Percentiles rank a stretch among this genome's conserved stretches.
Conservation (phyloP, 2,888 invertebrate species). For the Patella depressa region DNA sequence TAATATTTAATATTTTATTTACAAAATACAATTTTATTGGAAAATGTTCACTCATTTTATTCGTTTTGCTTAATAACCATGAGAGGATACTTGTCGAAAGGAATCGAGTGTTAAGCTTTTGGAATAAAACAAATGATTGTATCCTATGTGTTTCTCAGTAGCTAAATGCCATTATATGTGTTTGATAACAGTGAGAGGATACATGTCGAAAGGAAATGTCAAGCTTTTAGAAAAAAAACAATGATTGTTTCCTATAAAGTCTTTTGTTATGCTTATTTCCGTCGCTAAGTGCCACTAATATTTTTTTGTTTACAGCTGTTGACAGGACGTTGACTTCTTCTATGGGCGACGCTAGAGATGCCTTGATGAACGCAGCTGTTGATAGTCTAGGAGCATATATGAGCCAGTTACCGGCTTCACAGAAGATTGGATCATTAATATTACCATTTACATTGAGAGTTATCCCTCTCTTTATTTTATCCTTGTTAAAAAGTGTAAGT, state of each 20-base stretch:
- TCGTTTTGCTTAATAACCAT: no score
- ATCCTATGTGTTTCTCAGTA: no score
- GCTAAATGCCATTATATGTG: no score
- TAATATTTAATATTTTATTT: no score
- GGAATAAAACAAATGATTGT: no score
- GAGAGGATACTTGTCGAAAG: no score
- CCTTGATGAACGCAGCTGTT: slow-evolving; percentile 93
- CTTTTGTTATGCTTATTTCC: not conserved
- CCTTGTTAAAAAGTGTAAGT: slow-evolving; percentile 87
- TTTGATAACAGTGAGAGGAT: no score
- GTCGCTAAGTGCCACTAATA: not conserved
- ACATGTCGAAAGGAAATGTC: no score
- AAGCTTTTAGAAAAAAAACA: no score
- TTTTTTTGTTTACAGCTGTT: slow-evolving; percentile 78
- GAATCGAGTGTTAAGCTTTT: no score
- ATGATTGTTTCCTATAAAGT: not conserved
- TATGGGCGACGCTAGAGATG: slow-evolving; percentile 93
- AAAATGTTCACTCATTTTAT: no score
- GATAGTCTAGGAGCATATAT: slow-evolving; percentile 88
- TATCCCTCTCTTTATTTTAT: slow-evolving; percentile 89
- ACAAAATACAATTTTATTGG: no score
- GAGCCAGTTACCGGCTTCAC: slow-evolving; percentile 74
- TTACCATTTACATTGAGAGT: slow-evolving; percentile 85
- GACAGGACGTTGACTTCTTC: slow-evolving; percentile 90
- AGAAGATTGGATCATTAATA: slow-evolving; percentile 77